Conservation (phyloP, 2,888 invertebrate genomes). For the Scelioninae gen. 2 region DNA sequence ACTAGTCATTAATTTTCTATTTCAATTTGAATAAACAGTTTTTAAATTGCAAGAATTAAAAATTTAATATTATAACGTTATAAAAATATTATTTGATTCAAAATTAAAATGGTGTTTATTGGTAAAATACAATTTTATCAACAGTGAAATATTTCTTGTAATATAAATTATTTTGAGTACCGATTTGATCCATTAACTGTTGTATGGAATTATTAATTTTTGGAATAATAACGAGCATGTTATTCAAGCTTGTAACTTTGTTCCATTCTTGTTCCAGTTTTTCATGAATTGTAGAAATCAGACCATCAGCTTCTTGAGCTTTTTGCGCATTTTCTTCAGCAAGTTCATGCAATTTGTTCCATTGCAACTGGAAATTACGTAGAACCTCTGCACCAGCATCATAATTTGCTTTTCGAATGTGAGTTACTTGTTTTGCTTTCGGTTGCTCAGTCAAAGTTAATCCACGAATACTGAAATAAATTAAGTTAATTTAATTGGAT, state of each 20-base stretch:
- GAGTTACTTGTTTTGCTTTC: constrained; percentile 64
- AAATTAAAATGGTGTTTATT: not conserved
- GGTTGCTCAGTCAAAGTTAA: constrained; percentile 67
- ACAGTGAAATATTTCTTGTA: not conserved
- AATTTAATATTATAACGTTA: too few relatives aligned
- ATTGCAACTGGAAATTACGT: constrained; percentile 83
- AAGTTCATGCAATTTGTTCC: constrained; percentile 82
- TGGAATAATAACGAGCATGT: constrained; percentile 75
- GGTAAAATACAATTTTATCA: not conserved
- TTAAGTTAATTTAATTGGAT: not conserved
- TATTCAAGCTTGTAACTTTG: constrained; percentile 73
- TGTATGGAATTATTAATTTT: constrained; percentile 75
- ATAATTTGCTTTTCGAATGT: constrained; percentile 74
- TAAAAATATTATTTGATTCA: too few relatives aligned
- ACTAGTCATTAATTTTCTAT: too few relatives aligned
- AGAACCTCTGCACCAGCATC: constrained; percentile 83
- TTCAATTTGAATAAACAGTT: too few relatives aligned
- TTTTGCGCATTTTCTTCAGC: constrained; percentile 80
- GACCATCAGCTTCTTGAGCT: constrained; percentile 78
- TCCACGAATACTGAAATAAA: constrained; percentile 70
- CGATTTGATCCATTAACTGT: constrained; percentile 76
- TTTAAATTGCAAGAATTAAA: too few relatives aligned
- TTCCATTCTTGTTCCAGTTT: constrained; percentile 75
- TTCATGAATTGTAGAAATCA: constrained; percentile 70
- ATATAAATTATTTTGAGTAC: constrained; percentile 62